Conservation (phyloP, 2,113 vertebrate genomes). For the Tragelaphus buxtoni region DNA sequence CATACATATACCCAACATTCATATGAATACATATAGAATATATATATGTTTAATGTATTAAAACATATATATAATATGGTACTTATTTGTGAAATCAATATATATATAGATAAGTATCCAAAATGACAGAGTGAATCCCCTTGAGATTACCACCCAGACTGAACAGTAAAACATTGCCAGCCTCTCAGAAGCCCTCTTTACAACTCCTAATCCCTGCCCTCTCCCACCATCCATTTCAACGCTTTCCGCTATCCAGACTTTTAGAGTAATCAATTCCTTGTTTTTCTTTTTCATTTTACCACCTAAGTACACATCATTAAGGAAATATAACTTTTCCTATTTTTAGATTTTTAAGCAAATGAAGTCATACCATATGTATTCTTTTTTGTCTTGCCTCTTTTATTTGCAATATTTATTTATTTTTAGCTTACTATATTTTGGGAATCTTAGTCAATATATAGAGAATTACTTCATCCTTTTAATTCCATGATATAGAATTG, state of each 20-base stretch:
- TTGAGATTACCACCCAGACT: background rate
- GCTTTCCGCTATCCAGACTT: background rate
- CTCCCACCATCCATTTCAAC: background rate
- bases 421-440: conserved; percentile 8
- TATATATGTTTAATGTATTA: background rate
- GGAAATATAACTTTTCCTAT: background rate
- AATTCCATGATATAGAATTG: background rate
- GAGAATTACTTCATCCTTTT: background rate
- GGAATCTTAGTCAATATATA: background rate
- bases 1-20: background rate
- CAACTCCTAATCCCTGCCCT: no score
- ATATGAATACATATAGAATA: background rate
- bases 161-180: background rate
- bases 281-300: conserved; percentile 1
- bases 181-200: background rate
- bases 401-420: background rate
- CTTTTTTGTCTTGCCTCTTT: background rate
- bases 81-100: conserved; percentile 4
- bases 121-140: background rate
- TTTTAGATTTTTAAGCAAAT: conserved; percentile 19
- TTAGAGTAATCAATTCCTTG: background rate
- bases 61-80: background rate
- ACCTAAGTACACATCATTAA: background rate
- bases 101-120: background rate
- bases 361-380: background rate